Conservation (phyloP, 2,888 invertebrate species). For the Troglohyphantes excavatus region DNA sequence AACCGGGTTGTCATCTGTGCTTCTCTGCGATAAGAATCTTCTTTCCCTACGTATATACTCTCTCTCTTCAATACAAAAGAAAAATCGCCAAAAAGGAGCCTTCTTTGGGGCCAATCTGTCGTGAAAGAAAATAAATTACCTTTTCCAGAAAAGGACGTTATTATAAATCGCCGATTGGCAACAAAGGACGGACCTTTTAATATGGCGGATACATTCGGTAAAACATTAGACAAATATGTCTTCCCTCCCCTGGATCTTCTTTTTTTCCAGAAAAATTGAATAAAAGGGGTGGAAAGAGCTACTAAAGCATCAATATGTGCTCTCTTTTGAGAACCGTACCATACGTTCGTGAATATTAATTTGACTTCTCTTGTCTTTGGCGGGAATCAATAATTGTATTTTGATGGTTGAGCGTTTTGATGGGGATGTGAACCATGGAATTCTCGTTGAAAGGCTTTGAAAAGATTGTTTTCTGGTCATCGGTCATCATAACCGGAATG, state of each 20-base stretch:
- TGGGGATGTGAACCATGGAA: constrained; percentile 57
- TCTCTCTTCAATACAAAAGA: constrained; percentile 65
- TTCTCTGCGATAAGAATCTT: constrained; percentile 59
- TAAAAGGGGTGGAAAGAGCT: constrained; percentile 27
- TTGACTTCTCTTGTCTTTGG: constrained; percentile 77
- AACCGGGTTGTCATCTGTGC: constrained; percentile 69
- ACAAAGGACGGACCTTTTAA: constrained; percentile 78
- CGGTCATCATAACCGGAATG: background rate
- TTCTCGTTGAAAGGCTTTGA: constrained; percentile 21
- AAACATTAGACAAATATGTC: constrained; percentile 79
- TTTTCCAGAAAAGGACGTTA: constrained; percentile 72
- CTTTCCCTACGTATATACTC: constrained; percentile 22
- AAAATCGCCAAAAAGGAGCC: constrained; percentile 56
- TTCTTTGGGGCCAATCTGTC: constrained; percentile 67
- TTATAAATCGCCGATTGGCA: constrained; percentile 77
- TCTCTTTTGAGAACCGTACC: constrained; percentile 59
- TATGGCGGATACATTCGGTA: constrained; percentile 78
- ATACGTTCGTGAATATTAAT: constrained; percentile 75
- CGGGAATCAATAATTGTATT: constrained; percentile 72
- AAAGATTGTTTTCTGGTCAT: constrained; percentile 7
- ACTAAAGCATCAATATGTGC: constrained; percentile 58
- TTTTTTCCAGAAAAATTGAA: constrained; percentile 72
- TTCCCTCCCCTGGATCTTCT: constrained; percentile 14
- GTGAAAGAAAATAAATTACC: constrained; percentile 77
- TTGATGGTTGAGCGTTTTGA: constrained; percentile 52